Percentiles rank a stretch among this genome's conserved stretches.
Conservation (phyloP, 1,140 invertebrate species). For the Cherax quadricarinatus region DNA sequence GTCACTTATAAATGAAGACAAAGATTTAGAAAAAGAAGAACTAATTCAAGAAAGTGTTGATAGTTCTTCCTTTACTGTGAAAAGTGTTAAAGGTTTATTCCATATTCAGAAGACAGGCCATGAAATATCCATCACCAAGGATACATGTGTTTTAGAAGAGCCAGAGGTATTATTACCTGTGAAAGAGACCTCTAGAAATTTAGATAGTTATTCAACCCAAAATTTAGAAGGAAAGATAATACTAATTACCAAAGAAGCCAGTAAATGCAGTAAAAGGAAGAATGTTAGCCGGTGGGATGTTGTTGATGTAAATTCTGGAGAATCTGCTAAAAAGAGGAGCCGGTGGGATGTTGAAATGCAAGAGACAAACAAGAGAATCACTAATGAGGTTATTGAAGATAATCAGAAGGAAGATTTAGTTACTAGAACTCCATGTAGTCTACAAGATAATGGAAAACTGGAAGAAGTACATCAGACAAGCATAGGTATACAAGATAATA, state of each 20-base stretch:
- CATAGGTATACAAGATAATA: no score
- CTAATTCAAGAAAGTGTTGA: no score
- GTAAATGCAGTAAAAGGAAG: background rate
- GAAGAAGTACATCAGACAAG: background rate
- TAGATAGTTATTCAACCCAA: background rate
- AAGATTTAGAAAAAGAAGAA: no score
- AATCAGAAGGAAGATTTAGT: background rate
- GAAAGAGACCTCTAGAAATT: background rate
- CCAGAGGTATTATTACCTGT: background rate
- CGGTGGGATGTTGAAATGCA: background rate
- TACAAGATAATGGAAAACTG: background rate
- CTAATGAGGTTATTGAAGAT: conserved; percentile 4
- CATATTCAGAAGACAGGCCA: background rate
- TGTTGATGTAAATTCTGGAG: background rate
- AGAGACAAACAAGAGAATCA: background rate
- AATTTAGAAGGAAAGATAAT: background rate
- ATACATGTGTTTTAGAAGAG: background rate
- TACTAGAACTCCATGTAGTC: background rate
- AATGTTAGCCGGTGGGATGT: conserved; percentile 26
- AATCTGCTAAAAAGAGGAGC: background rate
- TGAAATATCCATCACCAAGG: background rate
- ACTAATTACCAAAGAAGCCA: conserved; percentile 7
- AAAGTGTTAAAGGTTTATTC: no score
- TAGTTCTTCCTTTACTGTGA: no score
- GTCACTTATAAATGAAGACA: no score